These are phyloP conservation scores for Dynastes tityus DNA, from an alignment of 2,888 invertebrate genomes.

Conservation along the genomic window DNA sequence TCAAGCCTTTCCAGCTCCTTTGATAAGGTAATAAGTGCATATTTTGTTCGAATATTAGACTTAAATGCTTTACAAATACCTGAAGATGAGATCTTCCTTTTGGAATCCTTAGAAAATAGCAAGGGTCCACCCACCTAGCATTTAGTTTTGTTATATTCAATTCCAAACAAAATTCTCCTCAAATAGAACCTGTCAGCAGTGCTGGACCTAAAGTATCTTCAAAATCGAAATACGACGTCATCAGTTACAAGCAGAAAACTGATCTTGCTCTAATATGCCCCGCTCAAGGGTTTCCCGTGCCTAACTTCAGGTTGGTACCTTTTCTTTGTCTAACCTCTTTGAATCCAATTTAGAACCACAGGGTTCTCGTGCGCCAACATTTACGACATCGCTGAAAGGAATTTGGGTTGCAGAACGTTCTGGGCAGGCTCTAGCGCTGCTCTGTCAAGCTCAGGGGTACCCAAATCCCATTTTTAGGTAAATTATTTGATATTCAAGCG, in stretches of 20 bases:
- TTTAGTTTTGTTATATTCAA: neutral
- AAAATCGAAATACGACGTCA: slow-evolving; percentile 66
- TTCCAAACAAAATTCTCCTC: slow-evolving; percentile 1
- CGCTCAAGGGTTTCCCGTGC: slow-evolving; percentile 80
- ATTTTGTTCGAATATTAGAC: too few species aligned
- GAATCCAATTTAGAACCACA: slow-evolving; percentile 63
- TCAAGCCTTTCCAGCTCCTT: slow-evolving; percentile 83
- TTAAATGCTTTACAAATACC: slow-evolving; percentile 79
- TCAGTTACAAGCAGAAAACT: slow-evolving; percentile 59
- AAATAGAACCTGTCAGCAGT: slow-evolving; percentile 72
- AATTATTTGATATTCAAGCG: slow-evolving; percentile 44
- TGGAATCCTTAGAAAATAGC: neutral
- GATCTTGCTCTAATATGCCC: slow-evolving; percentile 78
- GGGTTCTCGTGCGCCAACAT: slow-evolving; percentile 65
- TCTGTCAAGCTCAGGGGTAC: slow-evolving; percentile 75
- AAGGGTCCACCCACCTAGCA: slow-evolving; percentile 12
- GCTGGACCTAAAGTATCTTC: slow-evolving; percentile 71
- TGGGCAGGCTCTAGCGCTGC: slow-evolving; percentile 66
- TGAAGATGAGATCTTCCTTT: slow-evolving; percentile 57
- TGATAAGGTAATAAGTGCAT: slow-evolving; percentile 76
- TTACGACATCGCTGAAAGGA: slow-evolving; percentile 63
- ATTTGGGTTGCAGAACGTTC: slow-evolving; percentile 64
- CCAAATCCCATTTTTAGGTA: slow-evolving; percentile 76
- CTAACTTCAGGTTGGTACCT: slow-evolving; percentile 73
- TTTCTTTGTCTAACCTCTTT: neutral